Conservation (phyloP, 2,797 vertebrate genomes). For the Lemur catta region DNA sequence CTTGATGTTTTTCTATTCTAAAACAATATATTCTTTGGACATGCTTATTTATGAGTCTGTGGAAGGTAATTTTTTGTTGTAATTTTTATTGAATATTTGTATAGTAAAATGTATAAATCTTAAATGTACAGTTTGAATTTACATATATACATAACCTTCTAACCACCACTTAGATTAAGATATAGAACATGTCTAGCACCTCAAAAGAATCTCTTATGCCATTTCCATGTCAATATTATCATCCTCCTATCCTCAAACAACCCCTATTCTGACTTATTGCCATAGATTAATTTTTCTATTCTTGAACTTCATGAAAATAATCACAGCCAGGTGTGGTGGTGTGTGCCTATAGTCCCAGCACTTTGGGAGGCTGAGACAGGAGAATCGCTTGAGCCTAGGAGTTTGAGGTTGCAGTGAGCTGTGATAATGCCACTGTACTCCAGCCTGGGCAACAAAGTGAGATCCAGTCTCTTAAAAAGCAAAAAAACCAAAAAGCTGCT, state of each 20-base stretch:
- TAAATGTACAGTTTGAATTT: neutral
- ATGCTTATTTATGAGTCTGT: neutral
- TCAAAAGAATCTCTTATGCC: neutral
- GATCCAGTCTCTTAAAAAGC: neutral
- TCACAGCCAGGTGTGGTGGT: neutral
- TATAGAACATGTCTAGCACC: neutral
- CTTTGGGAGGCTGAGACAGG: neutral
- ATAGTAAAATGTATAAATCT: neutral
- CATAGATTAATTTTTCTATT: neutral
- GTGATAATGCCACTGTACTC: neutral
- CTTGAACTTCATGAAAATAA: conserved; percentile 7
- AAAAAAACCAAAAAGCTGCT: neutral
- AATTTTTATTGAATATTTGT: neutral
- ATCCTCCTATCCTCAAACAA: neutral
- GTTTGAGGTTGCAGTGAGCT: neutral
- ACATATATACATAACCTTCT: neutral
- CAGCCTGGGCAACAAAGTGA: neutral
- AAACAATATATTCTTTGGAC: neutral
- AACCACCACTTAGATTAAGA: neutral
- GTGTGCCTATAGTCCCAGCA: neutral
- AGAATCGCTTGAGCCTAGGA: neutral
- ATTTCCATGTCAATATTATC: neutral
- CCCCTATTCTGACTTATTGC: neutral
- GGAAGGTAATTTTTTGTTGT: neutral
- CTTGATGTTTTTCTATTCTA: neutral